Evolutionary conservation across 2,113 vertebrate genomes (phyloP), one percentile per base, ranked within the genome.

Genomic region (Menidia beryllina): DNA sequence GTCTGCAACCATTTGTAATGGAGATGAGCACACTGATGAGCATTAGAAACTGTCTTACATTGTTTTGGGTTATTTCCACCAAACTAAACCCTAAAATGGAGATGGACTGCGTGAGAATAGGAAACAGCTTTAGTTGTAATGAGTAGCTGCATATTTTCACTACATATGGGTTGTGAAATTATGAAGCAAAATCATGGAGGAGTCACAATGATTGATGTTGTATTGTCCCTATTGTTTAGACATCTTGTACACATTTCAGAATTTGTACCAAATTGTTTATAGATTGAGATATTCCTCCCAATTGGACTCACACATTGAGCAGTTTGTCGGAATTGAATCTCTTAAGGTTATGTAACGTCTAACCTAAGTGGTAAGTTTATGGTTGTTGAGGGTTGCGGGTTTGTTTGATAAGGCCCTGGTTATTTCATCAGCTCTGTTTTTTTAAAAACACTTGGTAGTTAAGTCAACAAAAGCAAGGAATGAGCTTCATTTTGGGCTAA

Each of bases 81-180:
- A n/a, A 54, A n/a, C 51, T 25, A 30, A 7, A 17, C 17, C 2
- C 25, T 8, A n/a, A 53, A 27, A 17, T 54, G 25, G 51, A 47
- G 24, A 43, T 14, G 41, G 23, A 43, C 6, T 8, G 15, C 13
- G 5, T 39, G 7, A 14, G 20, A 36, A 27, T 50, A 51, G 56
- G 25, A 55, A 61, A 17, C 34, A 75, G 36, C 55, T 69, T 81
- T 59, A 56, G 13, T 69, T 69, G 14, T 58, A 19, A 70, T 56
- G 21, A 11, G 10, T 30, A 14, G 54, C 45, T 50, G 57, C 45
- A 71, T 48, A 48, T 77, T 79, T 76, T 81, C 41, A 66, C 36
- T 75, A 68, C 49, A 48, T 81, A 65, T 71, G 70, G 34, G 43
- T 45, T 53, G 68, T 72, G 41, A 24, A 25, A 52, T 47, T 26